Evolutionary conservation across 37 sponge, comb jelly and placozoan species (phyloP).

Genomic region (Aplysina aerophoba): DNA sequence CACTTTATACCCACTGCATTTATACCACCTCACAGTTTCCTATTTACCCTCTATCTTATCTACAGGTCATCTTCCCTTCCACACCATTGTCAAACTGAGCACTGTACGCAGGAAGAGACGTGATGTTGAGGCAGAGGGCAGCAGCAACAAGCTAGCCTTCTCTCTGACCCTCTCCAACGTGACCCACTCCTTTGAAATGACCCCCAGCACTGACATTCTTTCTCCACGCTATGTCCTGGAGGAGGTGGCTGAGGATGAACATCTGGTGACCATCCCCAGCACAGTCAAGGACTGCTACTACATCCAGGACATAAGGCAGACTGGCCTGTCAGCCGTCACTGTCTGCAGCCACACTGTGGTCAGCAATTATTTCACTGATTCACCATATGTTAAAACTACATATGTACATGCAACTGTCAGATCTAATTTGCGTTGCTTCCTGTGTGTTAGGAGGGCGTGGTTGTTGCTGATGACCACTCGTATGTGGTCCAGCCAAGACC

Average conservation of each 20-base stretch:
- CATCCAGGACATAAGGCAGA: background rate
- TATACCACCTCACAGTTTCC: no score
- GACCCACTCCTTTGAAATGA: background rate
- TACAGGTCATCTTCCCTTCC: no score
- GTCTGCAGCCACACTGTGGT: no score
- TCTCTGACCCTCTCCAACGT: background rate
- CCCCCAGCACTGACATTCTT: background rate
- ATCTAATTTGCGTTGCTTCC: no score
- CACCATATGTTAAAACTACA: no score
- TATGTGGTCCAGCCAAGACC: background rate
- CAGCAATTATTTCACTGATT: no score
- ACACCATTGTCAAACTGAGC: background rate
- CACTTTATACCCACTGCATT: no score
- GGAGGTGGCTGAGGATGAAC: background rate
- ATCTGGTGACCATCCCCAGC: background rate
- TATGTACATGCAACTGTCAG: no score
- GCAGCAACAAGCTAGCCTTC: background rate
- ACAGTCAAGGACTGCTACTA: background rate
- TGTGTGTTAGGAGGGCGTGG: constrained; percentile 20
- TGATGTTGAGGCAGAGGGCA: background rate
- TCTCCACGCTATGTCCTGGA: background rate
- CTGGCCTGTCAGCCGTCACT: background rate
- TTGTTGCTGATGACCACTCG: background rate
- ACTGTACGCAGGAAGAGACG: background rate
- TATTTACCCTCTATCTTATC: no score